Evolutionary conservation across 1,140 invertebrate species (phyloP).

Genomic region (Trachymyrmex cornetzi): DNA sequence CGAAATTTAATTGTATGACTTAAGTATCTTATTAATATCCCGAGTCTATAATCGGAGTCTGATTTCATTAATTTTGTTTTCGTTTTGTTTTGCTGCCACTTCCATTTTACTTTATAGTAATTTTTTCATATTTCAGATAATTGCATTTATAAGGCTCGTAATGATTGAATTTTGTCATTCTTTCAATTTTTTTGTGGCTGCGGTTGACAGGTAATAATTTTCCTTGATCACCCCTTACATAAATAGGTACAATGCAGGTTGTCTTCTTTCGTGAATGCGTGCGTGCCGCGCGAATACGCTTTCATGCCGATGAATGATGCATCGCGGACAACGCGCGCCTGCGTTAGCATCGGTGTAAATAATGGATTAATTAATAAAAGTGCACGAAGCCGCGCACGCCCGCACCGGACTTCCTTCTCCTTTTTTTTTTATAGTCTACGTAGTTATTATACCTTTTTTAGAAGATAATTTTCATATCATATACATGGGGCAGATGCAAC

Average conservation of each 20-base stretch:
- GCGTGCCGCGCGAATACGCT: slow-evolving; percentile 20
- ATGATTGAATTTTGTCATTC: slow-evolving; percentile 8
- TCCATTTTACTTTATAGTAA: neutral
- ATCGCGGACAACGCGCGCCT: slow-evolving; percentile 19
- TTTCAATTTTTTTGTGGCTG: neutral
- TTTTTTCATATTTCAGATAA: neutral
- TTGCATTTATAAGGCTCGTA: neutral
- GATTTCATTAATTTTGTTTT: neutral
- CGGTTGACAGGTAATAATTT: slow-evolving; percentile 7
- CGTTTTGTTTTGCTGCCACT: neutral
- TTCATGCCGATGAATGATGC: slow-evolving; percentile 40
- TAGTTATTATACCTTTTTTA: neutral
- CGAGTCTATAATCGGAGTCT: neutral
- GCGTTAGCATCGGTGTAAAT: slow-evolving; percentile 39
- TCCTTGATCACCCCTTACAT: slow-evolving; percentile 25
- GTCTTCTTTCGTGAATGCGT: slow-evolving; percentile 25
- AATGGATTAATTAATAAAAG: slow-evolving; percentile 64
- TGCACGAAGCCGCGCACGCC: slow-evolving; percentile 16
- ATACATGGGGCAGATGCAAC: slow-evolving; percentile 5
- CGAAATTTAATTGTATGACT: neutral
- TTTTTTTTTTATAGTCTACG: neutral
- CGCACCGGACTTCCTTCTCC: slow-evolving; percentile 40
- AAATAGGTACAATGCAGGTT: slow-evolving; percentile 19
- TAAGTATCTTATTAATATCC: neutral
- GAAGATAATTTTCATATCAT: neutral